Percentiles rank a stretch among this genome's conserved stretches.
Conservation (phyloP, 1,140 invertebrate genomes). For the Micrasema minimum region DNA sequence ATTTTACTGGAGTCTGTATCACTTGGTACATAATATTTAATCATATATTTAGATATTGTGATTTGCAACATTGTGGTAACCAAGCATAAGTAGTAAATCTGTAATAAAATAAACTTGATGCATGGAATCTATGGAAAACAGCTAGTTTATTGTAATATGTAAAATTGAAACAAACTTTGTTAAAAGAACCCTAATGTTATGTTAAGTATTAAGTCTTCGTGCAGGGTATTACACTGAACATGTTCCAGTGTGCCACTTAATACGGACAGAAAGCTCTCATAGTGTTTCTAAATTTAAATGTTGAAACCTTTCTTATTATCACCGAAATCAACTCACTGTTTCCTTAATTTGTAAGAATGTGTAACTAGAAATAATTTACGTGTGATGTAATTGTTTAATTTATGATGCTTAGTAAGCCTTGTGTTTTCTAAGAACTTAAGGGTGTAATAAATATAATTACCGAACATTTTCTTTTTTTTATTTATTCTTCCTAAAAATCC, state of each 20-base stretch:
- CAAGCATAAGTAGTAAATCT: too few species aligned
- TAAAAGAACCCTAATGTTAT: conserved; percentile 24
- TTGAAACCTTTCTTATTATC: conserved; percentile 4
- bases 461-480: conserved; percentile 23
- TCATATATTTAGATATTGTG: too few species aligned
- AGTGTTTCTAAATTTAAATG: conserved; percentile 21
- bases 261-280: conserved; percentile 23
- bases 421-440: conserved; percentile 43
- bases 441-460: conserved; percentile 37
- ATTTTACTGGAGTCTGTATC: too few species aligned
- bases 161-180: too few species aligned
- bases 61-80: too few species aligned
- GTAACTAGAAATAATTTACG: conserved; percentile 25
- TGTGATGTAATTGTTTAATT: conserved; percentile 43
- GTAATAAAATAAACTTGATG: too few species aligned
- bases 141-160: too few species aligned
- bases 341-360: conserved; percentile 21
- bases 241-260: conserved; percentile 42
- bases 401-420: conserved; percentile 37
- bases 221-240: conserved; percentile 48
- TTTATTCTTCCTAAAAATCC: conserved; percentile 1
- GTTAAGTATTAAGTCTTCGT: conserved; percentile 53
- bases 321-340: conserved; percentile 20
- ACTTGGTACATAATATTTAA: too few species aligned
- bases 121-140: not conserved